Percentiles rank a stretch among this genome's conserved stretches.
Evolutionary conservation across 2,888 invertebrate genomes (phyloP).

Genomic region (Oeneis ivallda): DNA sequence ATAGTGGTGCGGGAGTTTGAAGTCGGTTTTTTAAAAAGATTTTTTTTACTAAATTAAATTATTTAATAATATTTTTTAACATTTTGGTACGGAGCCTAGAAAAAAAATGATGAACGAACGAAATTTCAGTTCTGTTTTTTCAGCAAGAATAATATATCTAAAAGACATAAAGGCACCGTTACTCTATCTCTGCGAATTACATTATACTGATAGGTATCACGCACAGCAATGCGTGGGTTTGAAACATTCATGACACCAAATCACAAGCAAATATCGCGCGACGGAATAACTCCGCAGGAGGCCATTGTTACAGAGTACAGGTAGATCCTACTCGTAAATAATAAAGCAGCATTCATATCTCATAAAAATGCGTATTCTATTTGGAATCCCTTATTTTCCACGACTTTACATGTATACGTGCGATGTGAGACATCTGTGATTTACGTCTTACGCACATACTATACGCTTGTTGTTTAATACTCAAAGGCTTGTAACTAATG

Average conservation of each 20-base stretch:
- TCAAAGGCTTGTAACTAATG: no score
- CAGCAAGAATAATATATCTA: no score
- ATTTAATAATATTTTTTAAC: no score
- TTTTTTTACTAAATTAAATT: no score
- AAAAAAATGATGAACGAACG: no score
- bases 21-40: no score
- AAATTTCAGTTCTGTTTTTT: no score
- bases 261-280: background rate
- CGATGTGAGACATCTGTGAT: constrained; percentile 1
- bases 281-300: background rate
- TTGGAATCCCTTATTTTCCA: background rate
- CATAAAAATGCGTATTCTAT: constrained; percentile 8
- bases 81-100: no score
- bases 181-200: no score
- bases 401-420: background rate
- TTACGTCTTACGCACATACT: background rate
- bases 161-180: no score
- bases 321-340: background rate
- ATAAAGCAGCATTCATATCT: constrained; percentile 6
- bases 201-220: background rate
- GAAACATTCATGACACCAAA: constrained; percentile 8
- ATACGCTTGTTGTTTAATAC: no score
- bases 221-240: background rate
- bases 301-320: background rate
- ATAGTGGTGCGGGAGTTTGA: no score